Evolutionary conservation across 2,888 invertebrate species (phyloP), one percentile per base, ranked within the genome.

Genomic region (Corythucha ciliata): DNA sequence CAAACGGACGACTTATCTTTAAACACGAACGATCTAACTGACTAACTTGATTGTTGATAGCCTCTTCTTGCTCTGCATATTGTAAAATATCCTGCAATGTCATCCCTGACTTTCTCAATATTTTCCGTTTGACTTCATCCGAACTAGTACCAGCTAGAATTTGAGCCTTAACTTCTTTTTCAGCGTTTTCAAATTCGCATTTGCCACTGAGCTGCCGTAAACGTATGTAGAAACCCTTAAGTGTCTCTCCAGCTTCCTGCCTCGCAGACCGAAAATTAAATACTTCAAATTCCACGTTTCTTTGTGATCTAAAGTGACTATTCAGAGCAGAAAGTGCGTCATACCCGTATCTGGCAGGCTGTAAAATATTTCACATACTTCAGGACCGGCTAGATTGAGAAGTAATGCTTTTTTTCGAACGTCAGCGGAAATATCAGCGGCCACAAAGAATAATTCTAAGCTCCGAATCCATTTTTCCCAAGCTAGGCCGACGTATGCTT

Each of bases 381-480:
- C 41, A 14, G 25, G 26, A 10, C 41, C 41, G 12, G 41, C 25
- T 8, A 41, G 27, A 25, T 24, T 41, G 2, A 41, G 16, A 3
- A 41, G 16, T 4, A 44, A 18, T n/a, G 29, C 44, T 14, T 29
- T 44, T 14, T 29, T 44, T 5, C 18, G 7, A 16, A 24, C 7
- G 8, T 29, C 27, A 10, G 7, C 14, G 2, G 32, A n/a, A n/a
- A 29, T 26, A 4, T 14, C 44, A 14, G 29, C 32, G 10, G 44
- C 32, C 16, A 22, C 32, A 2, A 44, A 3, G 12, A 32, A 29
- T 2, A 29, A 7, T 21, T 41, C 41, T 6, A 41, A 41, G 18
- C 22, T 44, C 44, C 32, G 27, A 4, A 29, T 22, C 44, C 27
- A 44, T 16, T 22, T 20, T n/a, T 27, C 32, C 44, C 44, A 37